Conservation (phyloP, 1,140 invertebrate genomes). For the Drosophila yakuba region DNA sequence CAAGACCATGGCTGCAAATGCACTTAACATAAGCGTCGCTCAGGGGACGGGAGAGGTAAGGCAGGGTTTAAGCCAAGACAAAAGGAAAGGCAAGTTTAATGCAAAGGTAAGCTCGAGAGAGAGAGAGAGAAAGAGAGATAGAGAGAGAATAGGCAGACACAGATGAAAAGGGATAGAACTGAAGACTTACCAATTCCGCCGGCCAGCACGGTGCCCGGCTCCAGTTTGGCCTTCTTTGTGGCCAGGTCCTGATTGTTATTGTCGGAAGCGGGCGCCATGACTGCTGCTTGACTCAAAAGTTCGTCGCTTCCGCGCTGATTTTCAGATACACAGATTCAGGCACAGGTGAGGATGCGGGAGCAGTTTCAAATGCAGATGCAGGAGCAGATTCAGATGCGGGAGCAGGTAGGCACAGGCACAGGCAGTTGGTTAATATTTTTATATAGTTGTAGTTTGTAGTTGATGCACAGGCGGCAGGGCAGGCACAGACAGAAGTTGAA, state of each 20-base stretch:
- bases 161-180: slow-evolving; percentile 12
- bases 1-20: slow-evolving; percentile 53
- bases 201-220: slow-evolving; percentile 81
- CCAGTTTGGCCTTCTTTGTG: slow-evolving; percentile 94
- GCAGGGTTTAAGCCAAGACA: slow-evolving; percentile 21
- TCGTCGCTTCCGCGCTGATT: slow-evolving; percentile 97
- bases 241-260: slow-evolving; percentile 96
- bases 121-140: background rate
- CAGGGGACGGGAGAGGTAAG: slow-evolving; percentile 22
- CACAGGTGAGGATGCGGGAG: slow-evolving; percentile 14
- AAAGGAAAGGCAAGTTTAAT: slow-evolving; percentile 14
- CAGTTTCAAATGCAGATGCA: slow-evolving; percentile 20
- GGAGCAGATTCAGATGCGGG: slow-evolving; percentile 19
- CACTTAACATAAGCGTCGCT: slow-evolving; percentile 60
- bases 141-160: slow-evolving; percentile 3
- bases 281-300: slow-evolving; percentile 95
- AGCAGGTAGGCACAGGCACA: slow-evolving; percentile 36
- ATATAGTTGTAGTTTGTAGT: slow-evolving; percentile 39
- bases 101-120: slow-evolving; percentile 8
- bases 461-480: slow-evolving; percentile 51
- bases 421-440: slow-evolving; percentile 53
- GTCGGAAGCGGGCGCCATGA: slow-evolving; percentile 96
- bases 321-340: slow-evolving; percentile 27
- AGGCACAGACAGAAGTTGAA: slow-evolving; percentile 79
- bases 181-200: slow-evolving; percentile 84